Base-by-base conservation (phyloP, 2,888 invertebrate genomes). In the Sarcophaga carnaria region DNA sequence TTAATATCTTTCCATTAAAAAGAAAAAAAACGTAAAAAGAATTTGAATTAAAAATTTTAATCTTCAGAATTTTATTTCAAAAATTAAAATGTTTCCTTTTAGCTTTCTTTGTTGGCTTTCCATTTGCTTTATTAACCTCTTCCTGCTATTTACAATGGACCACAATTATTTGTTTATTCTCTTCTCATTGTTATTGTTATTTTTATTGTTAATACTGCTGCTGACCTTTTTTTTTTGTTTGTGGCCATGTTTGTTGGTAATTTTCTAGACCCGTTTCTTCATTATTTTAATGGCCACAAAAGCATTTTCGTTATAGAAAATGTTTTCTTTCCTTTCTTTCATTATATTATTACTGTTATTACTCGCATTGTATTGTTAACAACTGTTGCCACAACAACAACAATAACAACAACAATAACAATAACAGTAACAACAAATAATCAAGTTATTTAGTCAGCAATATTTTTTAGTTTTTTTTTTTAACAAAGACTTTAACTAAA, bases 271-370 rank as follows among this genome's bases (percentile, higher is more conserved):
- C 14, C 49, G 79, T 80, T 79, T 79, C 74, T 83, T 79, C 79
- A 76, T 79, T 76, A 76, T 62, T 82, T 78, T 76, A 86, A 86
- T 80, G 75, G 70, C 25, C 79, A 76, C 75, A 72, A 47, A 67
- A 69, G 45, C 76, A n/a, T 75, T 62, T 54, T 63, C 45, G 12
- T 54, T 54, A 54, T 17, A 17, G 17, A 54, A 54, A 54, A 3
- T 54, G 17, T 54, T 54, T 54, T 54, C 54, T 5, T 54, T 54
- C 54, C 17, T 14, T 54, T 54, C 54, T 54, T 17, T 17, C 37
- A 12, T 6, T 22, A 10, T 2, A 37, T 37, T 14, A 8, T 60
- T 37, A 27, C 14, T 66, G 45, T 67, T 67, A 67, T 67, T 67
- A 45, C 67, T 67, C 59, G 63, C 60, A 79, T 79, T 79, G 62